Conservation (phyloP, 1,140 invertebrate genomes). For the Tetranychus cinnabarinus region DNA sequence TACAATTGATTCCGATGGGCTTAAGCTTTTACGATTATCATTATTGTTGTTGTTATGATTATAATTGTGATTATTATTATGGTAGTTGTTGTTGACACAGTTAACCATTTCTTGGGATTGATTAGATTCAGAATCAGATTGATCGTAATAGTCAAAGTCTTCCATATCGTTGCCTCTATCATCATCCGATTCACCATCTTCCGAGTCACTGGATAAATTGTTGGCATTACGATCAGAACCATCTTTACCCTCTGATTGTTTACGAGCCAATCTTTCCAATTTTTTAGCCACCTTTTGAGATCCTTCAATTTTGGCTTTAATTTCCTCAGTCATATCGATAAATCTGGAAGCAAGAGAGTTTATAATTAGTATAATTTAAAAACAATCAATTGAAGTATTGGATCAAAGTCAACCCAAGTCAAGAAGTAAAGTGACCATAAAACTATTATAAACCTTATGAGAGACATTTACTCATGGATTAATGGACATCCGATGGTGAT, state of each 20-base stretch:
- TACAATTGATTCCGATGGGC: not conserved
- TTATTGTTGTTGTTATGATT: not conserved
- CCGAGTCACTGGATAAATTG: not conserved
- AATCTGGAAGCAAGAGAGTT: conserved; percentile 30
- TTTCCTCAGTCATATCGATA: conserved; percentile 71
- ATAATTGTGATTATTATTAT: not conserved
- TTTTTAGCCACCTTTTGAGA: conserved; percentile 80
- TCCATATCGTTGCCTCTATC: not conserved
- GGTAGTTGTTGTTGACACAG: not conserved
- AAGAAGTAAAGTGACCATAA: no score
- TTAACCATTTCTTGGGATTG: not conserved
- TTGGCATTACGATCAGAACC: conserved; percentile 9
- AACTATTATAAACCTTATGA: no score
- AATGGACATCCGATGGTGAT: no score
- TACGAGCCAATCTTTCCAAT: conserved; percentile 45
- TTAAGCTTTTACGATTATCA: not conserved
- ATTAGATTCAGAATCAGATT: not conserved
- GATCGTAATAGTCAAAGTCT: not conserved
- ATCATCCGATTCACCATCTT: conserved; percentile 1
- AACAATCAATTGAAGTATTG: no score
- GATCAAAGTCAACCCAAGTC: no score
- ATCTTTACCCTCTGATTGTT: conserved; percentile 27
- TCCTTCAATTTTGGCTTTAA: conserved; percentile 69
- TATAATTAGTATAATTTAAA: not conserved
- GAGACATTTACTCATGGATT: no score